Base-by-base conservation (phyloP, 2,113 vertebrate species). In the Camelus bactrianus region DNA sequence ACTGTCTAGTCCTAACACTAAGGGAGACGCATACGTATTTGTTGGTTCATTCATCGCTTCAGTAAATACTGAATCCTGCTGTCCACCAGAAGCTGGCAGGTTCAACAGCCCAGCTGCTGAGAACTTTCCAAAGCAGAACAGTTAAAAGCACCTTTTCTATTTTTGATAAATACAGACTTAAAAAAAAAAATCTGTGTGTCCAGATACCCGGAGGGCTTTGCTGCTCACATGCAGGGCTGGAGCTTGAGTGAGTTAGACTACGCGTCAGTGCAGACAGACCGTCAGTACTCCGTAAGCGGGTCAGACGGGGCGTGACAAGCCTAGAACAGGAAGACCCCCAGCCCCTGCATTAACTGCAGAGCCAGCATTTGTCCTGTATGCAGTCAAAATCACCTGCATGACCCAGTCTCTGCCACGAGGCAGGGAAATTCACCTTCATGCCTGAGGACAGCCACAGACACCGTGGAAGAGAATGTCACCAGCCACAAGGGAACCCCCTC, bases 91-190 rank as follows among this genome's bases (percentile, higher is more conserved):
- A 75, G 70, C 12, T 32, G 32, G 58, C 46, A 48, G 16, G 11
- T 65, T 76, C 83, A 93, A 86, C 14, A 76, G 69, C 50, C 54
- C 58, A 70, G 50, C 17, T 92, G 81, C 38, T 72, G 64, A 91
- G n/a, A 96, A 90, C 35, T 92, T 93, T 90, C 30, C 3, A 94
- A 54, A 94, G 48, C 12, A 89, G 22, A 80, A 81, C 32, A 82
- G 70, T 82, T n/a, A 80, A 94, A 89, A 90, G 12, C 50, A 90
- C 30, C 5, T 79, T 81, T 93, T 77, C 7, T 56, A 46, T 56
- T 64, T 77, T 82, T 58, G 58, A 46, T 72, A 90, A 82, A 86
- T 15, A 48, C 13, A 93, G 70, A 95, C 85, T 38, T 80, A 3
- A 1, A 84, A 92, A 54, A 54, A 77, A 92, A 77, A 92, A 83